A percentile compares a stretch with the other conserved stretches of the same genome.
Evolutionary conservation across 2,797 vertebrate species (phyloP).

Genomic region (Protonibea diacanthus): DNA sequence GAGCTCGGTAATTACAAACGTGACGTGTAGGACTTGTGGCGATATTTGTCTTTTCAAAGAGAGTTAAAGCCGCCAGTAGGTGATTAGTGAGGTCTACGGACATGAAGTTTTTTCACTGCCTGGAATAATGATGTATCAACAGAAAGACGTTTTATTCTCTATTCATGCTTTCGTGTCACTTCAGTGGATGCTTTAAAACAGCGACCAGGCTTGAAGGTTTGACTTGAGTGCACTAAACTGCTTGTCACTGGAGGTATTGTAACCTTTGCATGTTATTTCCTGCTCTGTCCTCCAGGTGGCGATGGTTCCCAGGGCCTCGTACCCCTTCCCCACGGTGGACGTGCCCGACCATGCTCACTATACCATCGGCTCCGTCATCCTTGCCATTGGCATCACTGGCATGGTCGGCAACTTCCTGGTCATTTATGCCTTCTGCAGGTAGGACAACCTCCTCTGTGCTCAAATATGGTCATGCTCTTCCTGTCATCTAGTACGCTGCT

Average conservation of each 20-base stretch:
- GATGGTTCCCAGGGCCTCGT: conserved; percentile 66
- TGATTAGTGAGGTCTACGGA: conserved; percentile 8
- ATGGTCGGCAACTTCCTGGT: conserved; percentile 93
- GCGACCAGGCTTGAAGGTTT: background rate
- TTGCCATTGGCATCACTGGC: conserved; percentile 92
- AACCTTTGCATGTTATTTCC: background rate
- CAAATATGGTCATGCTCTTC: background rate
- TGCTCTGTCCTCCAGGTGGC: conserved; percentile 79
- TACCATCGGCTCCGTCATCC: conserved; percentile 90
- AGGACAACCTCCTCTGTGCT: conserved; percentile 9
- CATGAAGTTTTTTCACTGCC: background rate
- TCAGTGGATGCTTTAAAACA: background rate
- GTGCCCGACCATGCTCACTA: conserved; percentile 95
- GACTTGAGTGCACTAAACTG: background rate
- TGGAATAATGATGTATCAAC: background rate
- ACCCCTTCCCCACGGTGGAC: conserved; percentile 89
- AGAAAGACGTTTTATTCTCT: conserved; percentile 10
- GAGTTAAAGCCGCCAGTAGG: background rate
- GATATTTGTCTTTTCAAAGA: conserved; percentile 17
- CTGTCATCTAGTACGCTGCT: background rate
- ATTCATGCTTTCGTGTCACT: background rate
- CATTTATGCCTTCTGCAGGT: conserved; percentile 97
- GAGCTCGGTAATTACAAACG: conserved; percentile 42
- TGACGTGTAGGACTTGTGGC: conserved; percentile 2
- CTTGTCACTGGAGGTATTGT: background rate